Evolutionary conservation across 2,113 vertebrate species (phyloP), one percentile per base, ranked within the genome.

Genomic region (Thomomys bottae): DNA sequence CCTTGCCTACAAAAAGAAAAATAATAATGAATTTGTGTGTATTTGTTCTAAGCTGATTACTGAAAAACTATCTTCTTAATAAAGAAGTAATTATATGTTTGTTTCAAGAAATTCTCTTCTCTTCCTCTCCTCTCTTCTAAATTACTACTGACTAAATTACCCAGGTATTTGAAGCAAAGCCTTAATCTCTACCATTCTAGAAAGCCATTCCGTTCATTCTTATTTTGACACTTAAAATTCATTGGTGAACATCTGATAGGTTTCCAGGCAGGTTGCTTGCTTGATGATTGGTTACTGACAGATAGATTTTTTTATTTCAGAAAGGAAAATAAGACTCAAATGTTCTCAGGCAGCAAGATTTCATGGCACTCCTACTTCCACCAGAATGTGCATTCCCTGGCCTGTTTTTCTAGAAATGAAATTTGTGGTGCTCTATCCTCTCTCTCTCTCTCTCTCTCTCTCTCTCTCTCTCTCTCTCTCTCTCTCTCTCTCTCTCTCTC

Each of bases 41-140:
- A 49, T 88, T 71, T 45, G 7, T 81, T 94, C 68, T 86, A 78
- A 86, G 91, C 66, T 82, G 59, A 88, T 73, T 76, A 36, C 71
- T 57, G 68, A 93, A 95, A 72, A 73, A 36, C 24, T 75, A 2
- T 78, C 38, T 93, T 92, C 81, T 68, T 92, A 81, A 83, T 61
- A 61, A 92, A 87, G 32, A 84, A 49, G 61, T 75, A 76, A 77
- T 86, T 80, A 64, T 30, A 28, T 38, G 30, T 89, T 87, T 67
- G 63, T 40, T 81, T 82, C 40, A 84, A 90, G 66, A 86, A 82
- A 72, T 24, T 89, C 28, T n/a, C 71, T 89, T 87, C 34, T 49
- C 67, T 80, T 80, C 59, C 45, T 73, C 17, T 93, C 36, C 21
- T 93, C 40, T 88, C 59, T 91, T 84, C 45, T 81, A 61, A 83